Base-by-base conservation (phyloP, 2,113 vertebrate species). In the Bubo scandiacus region DNA sequence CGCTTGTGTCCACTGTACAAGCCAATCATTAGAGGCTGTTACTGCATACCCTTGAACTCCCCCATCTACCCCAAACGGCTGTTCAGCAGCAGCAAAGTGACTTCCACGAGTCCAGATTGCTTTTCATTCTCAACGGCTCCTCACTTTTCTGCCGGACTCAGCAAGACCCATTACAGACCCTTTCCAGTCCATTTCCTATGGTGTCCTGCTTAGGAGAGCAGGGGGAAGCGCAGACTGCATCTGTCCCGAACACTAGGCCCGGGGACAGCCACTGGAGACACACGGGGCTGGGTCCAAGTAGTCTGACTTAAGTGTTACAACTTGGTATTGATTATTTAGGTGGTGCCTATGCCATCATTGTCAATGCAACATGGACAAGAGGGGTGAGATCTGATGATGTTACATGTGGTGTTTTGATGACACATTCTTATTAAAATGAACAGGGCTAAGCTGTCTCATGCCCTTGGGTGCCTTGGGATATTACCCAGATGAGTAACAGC, bases 171-270 rank as follows among this genome's bases (percentile, higher is more conserved):
- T 90, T 68, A 25, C 55, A 70, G 26, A 55, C 42, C 42, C 25
- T 42, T 49, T 70, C 57, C 58, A 42, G 63, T 62, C 55, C 40
- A 12, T 54, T 52, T 61, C 26, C 54, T 38, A 8, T 27, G 22
- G 6, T 74, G 61, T 54, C 29, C 47, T 30, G 15, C 54, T 75
- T 62, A 45, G 15, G 20, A 62, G 29, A 42, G n/a, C 47, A 40
- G 68, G 47, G 2, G 17, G 29, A 55, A 68, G 14, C 3, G n/a
- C n/a, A 84, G 30, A 22, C n/a, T 8, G 3, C 1, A 1, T 51
- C 15, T 66, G 4, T 72, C 51, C 27, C 9, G 11, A 43, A 51
- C 29, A 10, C 51, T 2, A 54, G 36, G 11, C 30, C 36, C 67
- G 17, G 21, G 59, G 43, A 36, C 36, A 43, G 58, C 26, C 22